A percentile compares a stretch with the other conserved stretches of the same genome.
phyloP scores from a whole-genome alignment of 2,888 invertebrate genomes.

The Crocallis elinguaria region DNA sequence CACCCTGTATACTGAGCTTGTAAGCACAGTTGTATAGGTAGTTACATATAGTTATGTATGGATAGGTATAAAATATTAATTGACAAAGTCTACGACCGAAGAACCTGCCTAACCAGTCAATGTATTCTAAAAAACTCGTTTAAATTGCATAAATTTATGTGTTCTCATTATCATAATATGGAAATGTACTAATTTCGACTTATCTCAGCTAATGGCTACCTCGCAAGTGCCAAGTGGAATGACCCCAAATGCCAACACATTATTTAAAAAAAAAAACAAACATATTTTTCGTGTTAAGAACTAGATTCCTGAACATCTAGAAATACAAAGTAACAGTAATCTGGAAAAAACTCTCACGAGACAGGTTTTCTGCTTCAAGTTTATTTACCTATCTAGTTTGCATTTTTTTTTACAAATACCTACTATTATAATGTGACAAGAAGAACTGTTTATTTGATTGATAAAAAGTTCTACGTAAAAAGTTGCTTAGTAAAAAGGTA shows the following conservation, averaged over 20 bases:
- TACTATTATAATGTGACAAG: too few species aligned
- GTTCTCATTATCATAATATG: constrained; percentile 27
- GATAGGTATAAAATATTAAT: not conserved
- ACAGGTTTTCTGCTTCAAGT: too few species aligned
- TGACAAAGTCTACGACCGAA: not conserved
- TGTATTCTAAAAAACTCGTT: constrained; percentile 25
- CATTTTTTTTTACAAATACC: too few species aligned
- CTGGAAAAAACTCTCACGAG: too few species aligned
- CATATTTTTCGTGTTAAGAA: not conserved
- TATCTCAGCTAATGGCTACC: constrained; percentile 32
- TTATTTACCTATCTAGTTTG: too few species aligned
- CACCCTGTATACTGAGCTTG: too few species aligned
- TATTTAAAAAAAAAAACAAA: not conserved
- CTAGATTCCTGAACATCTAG: not conserved
- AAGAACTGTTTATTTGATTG: too few species aligned
- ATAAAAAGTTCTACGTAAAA: too few species aligned
- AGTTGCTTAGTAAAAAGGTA: too few species aligned
- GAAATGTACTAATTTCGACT: constrained; percentile 34
- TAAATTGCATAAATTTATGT: constrained; percentile 17
- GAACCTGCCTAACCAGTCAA: constrained; percentile 15
- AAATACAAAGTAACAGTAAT: not conserved
- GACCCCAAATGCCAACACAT: constrained; percentile 4
- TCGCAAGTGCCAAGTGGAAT: constrained; percentile 16
- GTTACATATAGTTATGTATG: too few species aligned
- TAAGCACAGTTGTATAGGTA: too few species aligned